A percentile compares a stretch with the other conserved stretches of the same genome.
phyloP scores from a whole-genome alignment of 92 coral and sea anemone genomes.

The Siderastrea siderea region DNA sequence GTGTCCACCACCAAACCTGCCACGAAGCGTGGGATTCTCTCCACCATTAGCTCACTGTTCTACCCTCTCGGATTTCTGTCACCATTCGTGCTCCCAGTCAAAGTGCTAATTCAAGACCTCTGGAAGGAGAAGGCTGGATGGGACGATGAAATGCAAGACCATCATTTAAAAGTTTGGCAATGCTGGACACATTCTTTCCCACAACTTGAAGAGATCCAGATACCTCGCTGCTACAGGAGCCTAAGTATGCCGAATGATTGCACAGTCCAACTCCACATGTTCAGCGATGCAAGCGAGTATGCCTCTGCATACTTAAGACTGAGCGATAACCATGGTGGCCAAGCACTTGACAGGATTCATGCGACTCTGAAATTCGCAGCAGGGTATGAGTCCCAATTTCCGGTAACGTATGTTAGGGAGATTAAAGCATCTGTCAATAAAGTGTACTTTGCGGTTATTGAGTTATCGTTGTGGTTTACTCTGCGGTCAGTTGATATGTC shows the following conservation, averaged over 20 bases:
- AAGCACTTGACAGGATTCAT: no score
- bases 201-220: slow-evolving; percentile 27
- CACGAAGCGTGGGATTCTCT: slow-evolving; percentile 68
- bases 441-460: no score
- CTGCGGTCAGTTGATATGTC: no score
- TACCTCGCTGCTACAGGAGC: slow-evolving; percentile 55
- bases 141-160: slow-evolving; percentile 51
- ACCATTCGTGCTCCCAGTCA: slow-evolving; percentile 40
- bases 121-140: slow-evolving; percentile 45
- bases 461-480: no score
- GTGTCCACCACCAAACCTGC: slow-evolving; percentile 51
- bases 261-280: slow-evolving; percentile 39
- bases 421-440: no score
- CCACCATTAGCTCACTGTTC: slow-evolving; percentile 53
- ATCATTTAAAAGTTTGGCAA: slow-evolving; percentile 46
- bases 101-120: slow-evolving; percentile 38
- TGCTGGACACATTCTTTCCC: slow-evolving; percentile 54
- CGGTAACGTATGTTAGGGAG: no score
- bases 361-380: no score
- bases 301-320: slow-evolving; percentile 47
- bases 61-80: slow-evolving; percentile 53
- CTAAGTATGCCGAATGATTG: not conserved
- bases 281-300: slow-evolving; percentile 54
- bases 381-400: no score
- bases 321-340: slow-evolving; percentile 30